Conservation (phyloP, 2,797 vertebrate species). For the Acanthis flammea region DNA sequence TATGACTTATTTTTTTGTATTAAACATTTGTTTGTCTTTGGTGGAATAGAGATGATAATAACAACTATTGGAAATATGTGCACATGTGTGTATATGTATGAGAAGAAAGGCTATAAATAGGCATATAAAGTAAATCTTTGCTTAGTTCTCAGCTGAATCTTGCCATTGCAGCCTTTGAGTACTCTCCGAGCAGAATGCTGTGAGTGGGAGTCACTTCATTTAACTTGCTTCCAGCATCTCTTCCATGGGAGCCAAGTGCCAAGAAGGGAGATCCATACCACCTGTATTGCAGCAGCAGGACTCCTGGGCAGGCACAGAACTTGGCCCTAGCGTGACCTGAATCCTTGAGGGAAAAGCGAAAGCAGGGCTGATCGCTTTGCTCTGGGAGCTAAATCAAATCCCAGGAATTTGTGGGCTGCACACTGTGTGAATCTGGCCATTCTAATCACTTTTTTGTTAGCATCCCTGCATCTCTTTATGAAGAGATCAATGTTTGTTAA, state of each 20-base stretch:
- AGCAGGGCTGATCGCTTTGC: not conserved
- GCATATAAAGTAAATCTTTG: not conserved
- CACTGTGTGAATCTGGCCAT: not conserved
- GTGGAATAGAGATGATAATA: not conserved
- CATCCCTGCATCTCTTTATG: not conserved
- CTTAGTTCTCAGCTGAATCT: not conserved
- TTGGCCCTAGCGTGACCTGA: not conserved
- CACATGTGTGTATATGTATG: not conserved
- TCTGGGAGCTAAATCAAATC: not conserved
- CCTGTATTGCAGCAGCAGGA: not conserved
- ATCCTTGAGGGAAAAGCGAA: not conserved
- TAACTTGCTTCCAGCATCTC: not conserved
- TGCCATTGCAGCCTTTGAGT: not conserved
- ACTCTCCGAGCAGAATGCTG: not conserved
- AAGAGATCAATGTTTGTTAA: not conserved
- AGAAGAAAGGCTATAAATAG: not conserved
- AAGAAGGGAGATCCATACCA: not conserved
- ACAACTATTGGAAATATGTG: not conserved
- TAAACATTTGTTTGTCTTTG: not conserved
- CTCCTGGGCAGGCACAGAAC: not conserved
- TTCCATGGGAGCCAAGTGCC: not conserved
- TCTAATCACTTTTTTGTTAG: not conserved
- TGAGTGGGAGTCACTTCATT: not conserved
- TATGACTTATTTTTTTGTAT: not conserved
- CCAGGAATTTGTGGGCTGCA: not conserved